Conservation (phyloP, 2,797 vertebrate species). For the Acanthurus tractus region DNA sequence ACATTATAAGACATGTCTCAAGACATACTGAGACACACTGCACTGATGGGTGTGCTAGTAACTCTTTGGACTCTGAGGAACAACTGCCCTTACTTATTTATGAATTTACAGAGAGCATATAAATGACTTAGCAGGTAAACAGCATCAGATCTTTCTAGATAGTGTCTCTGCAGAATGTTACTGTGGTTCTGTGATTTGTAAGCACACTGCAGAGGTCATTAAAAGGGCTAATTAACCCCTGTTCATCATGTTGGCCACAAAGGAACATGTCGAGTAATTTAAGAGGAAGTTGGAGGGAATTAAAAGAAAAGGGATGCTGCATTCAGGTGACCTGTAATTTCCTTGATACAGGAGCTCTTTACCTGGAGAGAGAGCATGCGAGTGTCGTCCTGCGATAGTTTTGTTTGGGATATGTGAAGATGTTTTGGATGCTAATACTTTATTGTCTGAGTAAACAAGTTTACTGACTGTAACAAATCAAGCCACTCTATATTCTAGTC, state of each 20-base stretch:
- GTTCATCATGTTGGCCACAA: constrained; percentile 28
- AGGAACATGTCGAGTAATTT: constrained; percentile 6
- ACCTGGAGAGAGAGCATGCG: neutral
- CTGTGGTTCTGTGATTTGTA: constrained; percentile 19
- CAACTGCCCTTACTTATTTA: neutral
- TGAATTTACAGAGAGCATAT: constrained; percentile 13
- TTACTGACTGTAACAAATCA: neutral
- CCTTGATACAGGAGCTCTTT: neutral
- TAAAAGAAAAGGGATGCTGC: neutral
- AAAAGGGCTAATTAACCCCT: constrained; percentile 37
- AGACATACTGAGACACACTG: neutral
- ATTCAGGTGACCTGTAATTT: neutral
- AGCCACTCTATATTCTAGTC: neutral
- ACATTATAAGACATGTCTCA: neutral
- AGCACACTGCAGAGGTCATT: constrained; percentile 36
- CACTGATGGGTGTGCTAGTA: constrained; percentile 2
- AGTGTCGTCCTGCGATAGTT: neutral
- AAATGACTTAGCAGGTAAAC: constrained; percentile 2
- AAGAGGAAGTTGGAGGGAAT: neutral
- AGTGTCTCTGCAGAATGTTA: neutral
- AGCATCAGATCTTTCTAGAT: neutral
- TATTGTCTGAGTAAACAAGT: neutral
- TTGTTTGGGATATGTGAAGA: neutral
- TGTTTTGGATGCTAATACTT: neutral
- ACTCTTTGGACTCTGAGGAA: neutral